Evolutionary conservation across 2,888 invertebrate species (phyloP).

Genomic region (Hetaerina titia): DNA sequence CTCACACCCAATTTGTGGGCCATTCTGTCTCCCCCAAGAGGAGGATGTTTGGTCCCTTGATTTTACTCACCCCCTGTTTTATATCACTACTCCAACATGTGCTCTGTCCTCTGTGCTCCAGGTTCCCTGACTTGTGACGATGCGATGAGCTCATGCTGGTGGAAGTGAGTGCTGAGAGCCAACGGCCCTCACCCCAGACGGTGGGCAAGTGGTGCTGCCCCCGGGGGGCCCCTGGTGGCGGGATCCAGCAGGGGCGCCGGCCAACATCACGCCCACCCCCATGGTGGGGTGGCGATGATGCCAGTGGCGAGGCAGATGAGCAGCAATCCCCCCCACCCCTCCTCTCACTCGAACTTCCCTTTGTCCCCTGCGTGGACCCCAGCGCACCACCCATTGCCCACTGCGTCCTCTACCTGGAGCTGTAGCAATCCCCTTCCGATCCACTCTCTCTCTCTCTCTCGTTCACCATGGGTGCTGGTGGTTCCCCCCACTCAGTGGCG

Average conservation of each 20-base stretch:
- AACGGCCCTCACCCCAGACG: slow-evolving; percentile 76
- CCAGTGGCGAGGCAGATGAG: too few relatives aligned
- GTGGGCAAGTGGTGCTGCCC: background rate
- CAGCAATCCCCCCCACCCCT: slow-evolving; percentile 70
- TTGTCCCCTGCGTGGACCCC: slow-evolving; percentile 80
- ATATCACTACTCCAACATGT: too few relatives aligned
- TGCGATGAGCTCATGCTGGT: slow-evolving; percentile 77
- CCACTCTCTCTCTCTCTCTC: background rate
- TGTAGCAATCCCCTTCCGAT: background rate
- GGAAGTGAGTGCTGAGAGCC: slow-evolving; percentile 74
- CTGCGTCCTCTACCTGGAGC: slow-evolving; percentile 83
- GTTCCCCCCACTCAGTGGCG: background rate
- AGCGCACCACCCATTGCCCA: slow-evolving; percentile 82
- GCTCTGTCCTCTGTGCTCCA: slow-evolving; percentile 73
- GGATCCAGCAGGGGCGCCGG: background rate
- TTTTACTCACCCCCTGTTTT: too few relatives aligned
- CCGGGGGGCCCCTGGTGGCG: background rate
- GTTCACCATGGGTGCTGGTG: background rate
- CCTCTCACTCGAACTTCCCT: slow-evolving; percentile 74
- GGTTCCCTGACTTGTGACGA: slow-evolving; percentile 92
- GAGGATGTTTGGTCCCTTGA: too few relatives aligned
- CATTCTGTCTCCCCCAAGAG: too few relatives aligned
- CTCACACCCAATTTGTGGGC: too few relatives aligned
- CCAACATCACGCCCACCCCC: background rate
- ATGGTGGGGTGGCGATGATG: background rate